These are phyloP conservation scores for Picathartes gymnocephalus DNA, from an alignment of 2,113 vertebrate species.

Conservation along the genomic window DNA sequence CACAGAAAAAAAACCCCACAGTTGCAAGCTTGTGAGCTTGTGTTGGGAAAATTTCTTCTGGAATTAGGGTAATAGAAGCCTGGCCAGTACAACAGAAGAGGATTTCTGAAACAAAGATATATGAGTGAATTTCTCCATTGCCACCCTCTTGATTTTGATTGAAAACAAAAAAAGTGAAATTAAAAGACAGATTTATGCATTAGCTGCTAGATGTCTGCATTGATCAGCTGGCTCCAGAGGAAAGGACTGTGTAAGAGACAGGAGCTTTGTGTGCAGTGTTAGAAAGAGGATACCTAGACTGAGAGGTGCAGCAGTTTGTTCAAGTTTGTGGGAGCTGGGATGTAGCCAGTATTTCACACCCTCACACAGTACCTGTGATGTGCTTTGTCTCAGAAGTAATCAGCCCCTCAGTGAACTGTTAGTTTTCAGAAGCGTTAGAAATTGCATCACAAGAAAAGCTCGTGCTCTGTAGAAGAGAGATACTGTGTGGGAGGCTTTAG, in stretches of 20 bases:
- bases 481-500: background rate
- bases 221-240: no score
- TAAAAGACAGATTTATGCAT: background rate
- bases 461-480: background rate
- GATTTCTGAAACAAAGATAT: background rate
- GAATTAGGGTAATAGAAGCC: background rate
- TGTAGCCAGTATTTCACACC: background rate
- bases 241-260: background rate
- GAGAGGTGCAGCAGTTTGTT: background rate
- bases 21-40: fast-evolving
- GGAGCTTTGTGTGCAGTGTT: background rate
- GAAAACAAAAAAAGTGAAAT: background rate
- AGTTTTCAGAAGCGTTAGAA: background rate
- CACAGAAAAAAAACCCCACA: background rate
- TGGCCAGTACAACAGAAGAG: background rate
- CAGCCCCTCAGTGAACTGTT: background rate
- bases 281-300: background rate
- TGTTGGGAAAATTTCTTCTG: background rate
- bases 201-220: background rate
- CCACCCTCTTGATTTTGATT: background rate
- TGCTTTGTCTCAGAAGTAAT: background rate
- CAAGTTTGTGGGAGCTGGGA: background rate
- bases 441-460: background rate
- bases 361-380: background rate
- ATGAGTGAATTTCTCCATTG: background rate